Percentiles rank a stretch among this genome's conserved stretches.
Conservation (phyloP, 2,888 invertebrate species). For the Luffia ferchaultella region DNA sequence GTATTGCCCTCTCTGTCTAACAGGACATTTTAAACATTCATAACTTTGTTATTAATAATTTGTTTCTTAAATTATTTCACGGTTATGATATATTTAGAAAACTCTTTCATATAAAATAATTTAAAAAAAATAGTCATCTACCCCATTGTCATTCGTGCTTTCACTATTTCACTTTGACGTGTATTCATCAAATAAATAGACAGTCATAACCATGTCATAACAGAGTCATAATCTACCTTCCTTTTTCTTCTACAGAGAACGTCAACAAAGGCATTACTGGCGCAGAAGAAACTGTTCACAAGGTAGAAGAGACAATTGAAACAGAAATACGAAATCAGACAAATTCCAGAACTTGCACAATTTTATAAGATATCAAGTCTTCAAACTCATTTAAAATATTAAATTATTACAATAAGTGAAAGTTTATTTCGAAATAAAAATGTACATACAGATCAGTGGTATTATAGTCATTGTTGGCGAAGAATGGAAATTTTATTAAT, state of each 20-base stretch:
- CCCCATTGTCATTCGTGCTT: no score
- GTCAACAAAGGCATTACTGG: conserved; percentile 49
- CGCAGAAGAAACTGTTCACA: conserved; percentile 46
- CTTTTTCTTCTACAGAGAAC: conserved; percentile 41
- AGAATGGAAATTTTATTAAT: background rate
- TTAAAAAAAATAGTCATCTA: no score
- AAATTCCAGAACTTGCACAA: conserved; percentile 53
- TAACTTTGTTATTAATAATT: no score
- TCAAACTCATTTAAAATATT: background rate
- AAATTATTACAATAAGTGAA: background rate
- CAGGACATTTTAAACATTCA: no score
- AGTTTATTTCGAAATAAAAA: background rate
- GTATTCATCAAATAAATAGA: no score
- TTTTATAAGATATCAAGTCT: conserved; percentile 33
- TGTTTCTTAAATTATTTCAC: no score
- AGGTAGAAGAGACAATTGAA: conserved; percentile 49
- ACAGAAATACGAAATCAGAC: conserved; percentile 56
- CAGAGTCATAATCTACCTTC: no score
- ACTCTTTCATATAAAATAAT: no score
- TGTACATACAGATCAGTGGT: background rate
- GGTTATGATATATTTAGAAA: no score
- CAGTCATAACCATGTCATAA: no score
- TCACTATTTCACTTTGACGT: no score
- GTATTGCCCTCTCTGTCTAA: no score
- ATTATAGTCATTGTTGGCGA: background rate